Conservation (phyloP, 1,140 invertebrate species). For the Halesus radiatus region DNA sequence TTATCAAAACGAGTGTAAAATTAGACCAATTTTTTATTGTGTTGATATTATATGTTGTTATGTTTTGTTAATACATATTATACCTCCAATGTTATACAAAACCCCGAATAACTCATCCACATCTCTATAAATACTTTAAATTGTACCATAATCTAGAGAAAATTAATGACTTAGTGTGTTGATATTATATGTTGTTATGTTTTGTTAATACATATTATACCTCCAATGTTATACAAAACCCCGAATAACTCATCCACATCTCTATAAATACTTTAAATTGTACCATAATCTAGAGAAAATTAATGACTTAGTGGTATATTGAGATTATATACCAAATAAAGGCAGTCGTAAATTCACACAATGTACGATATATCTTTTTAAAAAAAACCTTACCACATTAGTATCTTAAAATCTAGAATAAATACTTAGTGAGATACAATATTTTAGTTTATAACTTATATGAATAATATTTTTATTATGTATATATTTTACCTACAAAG, state of each 20-base stretch:
- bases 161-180: constrained; percentile 23
- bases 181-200: neutral
- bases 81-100: too few species aligned
- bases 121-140: neutral
- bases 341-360: constrained; percentile 25
- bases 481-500: constrained; percentile 36
- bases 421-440: constrained; percentile 54
- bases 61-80: too few species aligned
- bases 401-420: constrained; percentile 49
- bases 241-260: too few species aligned
- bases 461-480: constrained; percentile 1
- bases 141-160: neutral
- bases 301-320: constrained; percentile 24
- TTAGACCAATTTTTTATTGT: too few species aligned
- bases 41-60: too few species aligned
- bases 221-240: too few species aligned
- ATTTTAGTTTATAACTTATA: constrained; percentile 34
- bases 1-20: too few species aligned
- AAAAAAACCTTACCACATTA: constrained; percentile 46
- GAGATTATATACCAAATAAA: constrained; percentile 18
- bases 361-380: constrained; percentile 39
- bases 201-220: too few species aligned
- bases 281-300: neutral
- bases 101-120: too few species aligned
- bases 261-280: neutral